phyloP scores from a whole-genome alignment of 2,113 vertebrate species.

The Hippocampus barbouri region DNA sequence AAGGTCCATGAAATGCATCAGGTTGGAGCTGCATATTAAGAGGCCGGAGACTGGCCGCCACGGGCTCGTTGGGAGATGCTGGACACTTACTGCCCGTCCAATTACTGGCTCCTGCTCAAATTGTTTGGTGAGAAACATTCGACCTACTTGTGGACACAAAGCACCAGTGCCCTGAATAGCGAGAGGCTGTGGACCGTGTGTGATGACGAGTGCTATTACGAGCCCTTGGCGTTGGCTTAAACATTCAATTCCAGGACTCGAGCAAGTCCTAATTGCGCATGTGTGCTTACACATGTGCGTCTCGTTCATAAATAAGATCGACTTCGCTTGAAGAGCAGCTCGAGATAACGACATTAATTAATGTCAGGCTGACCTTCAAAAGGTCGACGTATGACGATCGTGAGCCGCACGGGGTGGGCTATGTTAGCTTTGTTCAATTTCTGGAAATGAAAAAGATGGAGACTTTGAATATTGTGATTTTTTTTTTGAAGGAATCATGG shows the following conservation, averaged over 20 bases:
- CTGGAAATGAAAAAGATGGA: slow-evolving; percentile 34
- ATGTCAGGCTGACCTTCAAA: slow-evolving; percentile 55
- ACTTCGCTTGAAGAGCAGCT: slow-evolving; percentile 22
- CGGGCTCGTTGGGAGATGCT: slow-evolving; percentile 54
- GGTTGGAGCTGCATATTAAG: slow-evolving; percentile 61
- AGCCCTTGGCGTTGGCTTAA: slow-evolving; percentile 52
- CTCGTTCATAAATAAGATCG: slow-evolving; percentile 12
- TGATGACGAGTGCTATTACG: slow-evolving; percentile 60
- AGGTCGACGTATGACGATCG: slow-evolving; percentile 28
- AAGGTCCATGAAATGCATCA: slow-evolving; percentile 61
- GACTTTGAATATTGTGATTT: slow-evolving; percentile 30
- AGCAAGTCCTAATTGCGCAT: slow-evolving; percentile 33
- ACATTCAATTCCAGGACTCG: slow-evolving; percentile 41
- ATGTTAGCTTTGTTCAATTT: background rate
- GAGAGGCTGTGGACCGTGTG: slow-evolving; percentile 61
- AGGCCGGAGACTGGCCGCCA: slow-evolving; percentile 41
- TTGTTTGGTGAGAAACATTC: slow-evolving; percentile 74
- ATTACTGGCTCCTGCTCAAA: slow-evolving; percentile 70
- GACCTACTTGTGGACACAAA: slow-evolving; percentile 75
- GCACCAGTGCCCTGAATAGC: slow-evolving; percentile 72
- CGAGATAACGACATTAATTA: slow-evolving; percentile 45
- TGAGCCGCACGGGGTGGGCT: background rate
- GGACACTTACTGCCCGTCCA: slow-evolving; percentile 64
- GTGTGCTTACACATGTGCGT: background rate
- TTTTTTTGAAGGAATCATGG: slow-evolving; percentile 48